Evolutionary conservation across 2,113 vertebrate genomes (phyloP).

Genomic region (Pituophis catenifer): DNA sequence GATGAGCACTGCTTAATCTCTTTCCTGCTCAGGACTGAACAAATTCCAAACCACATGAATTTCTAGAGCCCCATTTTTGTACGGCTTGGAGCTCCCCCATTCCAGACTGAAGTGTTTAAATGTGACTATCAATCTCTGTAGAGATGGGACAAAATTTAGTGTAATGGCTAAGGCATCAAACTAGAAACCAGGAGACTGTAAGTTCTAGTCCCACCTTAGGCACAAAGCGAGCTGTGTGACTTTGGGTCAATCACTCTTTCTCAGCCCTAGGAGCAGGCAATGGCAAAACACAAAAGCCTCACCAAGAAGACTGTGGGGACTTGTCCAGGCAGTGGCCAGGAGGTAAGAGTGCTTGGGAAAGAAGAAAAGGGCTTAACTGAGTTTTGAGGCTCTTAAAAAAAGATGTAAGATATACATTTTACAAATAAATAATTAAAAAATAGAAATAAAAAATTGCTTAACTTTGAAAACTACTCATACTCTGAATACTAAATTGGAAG

Average conservation of each 20-base stretch:
- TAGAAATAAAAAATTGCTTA: not conserved
- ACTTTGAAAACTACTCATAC: not conserved
- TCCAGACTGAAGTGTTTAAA: not conserved
- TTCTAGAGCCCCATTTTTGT: not conserved
- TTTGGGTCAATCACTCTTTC: not conserved
- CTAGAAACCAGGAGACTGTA: not conserved
- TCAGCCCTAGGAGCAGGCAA: not conserved
- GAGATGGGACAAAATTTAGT: not conserved
- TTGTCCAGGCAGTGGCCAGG: not conserved
- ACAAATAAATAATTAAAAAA: not conserved
- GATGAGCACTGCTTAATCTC: not conserved
- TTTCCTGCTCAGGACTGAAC: not conserved
- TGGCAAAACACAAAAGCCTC: not conserved
- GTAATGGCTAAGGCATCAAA: not conserved
- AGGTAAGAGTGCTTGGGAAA: not conserved
- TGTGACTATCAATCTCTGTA: not conserved
- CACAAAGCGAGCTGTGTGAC: not conserved
- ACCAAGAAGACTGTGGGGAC: not conserved
- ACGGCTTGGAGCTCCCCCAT: not conserved
- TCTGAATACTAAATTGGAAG: not conserved
- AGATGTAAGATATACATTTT: not conserved
- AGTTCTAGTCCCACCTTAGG: not conserved
- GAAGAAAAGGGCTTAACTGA: not conserved
- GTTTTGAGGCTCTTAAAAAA: not conserved
- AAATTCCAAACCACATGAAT: not conserved